Base-by-base conservation (phyloP, 2,888 invertebrate genomes). In the Hololepta plana region DNA sequence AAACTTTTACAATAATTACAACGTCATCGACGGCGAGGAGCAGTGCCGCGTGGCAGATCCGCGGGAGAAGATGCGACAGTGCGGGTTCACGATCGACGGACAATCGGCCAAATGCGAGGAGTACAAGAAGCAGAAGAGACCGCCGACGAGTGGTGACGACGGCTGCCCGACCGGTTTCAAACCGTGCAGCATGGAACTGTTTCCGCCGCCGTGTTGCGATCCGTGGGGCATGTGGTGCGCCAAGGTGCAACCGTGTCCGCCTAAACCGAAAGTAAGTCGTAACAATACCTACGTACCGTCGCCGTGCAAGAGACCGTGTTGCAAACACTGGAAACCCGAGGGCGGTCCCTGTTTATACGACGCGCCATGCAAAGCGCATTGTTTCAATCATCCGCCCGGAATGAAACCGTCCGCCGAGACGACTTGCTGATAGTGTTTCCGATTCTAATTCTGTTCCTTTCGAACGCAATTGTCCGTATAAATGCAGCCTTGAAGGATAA, bases 121-220 rank as follows among this genome's bases (percentile, higher is more conserved):
- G 26, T 41, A 41, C 30, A 30, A 25, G 19, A 25, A 9, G 23
- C 36, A 37, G 20, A 37, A 34, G 20, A 30, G 22, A 4, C 23
- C 14, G 16, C 14, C 12, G 11, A 10, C 7, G 10, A 20, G 21
- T 8, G 13, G 23, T 11, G 14, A 15, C 20, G 19, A 21, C 3
- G 40, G 35, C 4, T 53, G 53, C 35, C 51, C 52, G 3, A 49
- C 49, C 8, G 53, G 52, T 12, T 53, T 48, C 35, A 49, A 52
- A 38, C 49, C 50, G 1, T 52, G 52, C 32, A 29, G 36, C 7
- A 50, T 53, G 49, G 46, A 44, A 31, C 31, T 53, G 32, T 40
- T 35, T 4, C 46, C 50, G 2, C 50, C 52, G 8, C 28, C 39
- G 3, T 39, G 39, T 14, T 45, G 50, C 24, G 45, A 53, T 35